Evolutionary conservation across 2,113 vertebrate genomes (phyloP).

Genomic region (Mus spicilegus): DNA sequence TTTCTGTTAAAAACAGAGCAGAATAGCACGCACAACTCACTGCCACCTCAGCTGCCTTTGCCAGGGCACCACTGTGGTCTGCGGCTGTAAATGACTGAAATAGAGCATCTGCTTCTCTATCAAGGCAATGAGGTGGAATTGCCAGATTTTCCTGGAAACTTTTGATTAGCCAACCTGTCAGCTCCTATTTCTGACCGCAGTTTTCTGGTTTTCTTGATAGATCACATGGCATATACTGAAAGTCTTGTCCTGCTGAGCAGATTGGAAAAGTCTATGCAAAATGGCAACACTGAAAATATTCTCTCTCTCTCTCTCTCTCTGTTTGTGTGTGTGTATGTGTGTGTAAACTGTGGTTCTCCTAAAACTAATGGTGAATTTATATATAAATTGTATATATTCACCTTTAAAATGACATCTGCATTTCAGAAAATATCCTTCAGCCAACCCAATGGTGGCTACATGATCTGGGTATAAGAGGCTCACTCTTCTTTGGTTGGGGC

Average conservation of each 20-base stretch:
- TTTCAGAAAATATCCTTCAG: background rate
- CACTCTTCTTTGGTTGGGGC: background rate
- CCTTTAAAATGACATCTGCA: background rate
- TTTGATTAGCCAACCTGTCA: background rate
- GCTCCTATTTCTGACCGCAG: background rate
- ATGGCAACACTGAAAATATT: background rate
- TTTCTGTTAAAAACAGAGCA: background rate
- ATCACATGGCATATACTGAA: background rate
- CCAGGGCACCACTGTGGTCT: background rate
- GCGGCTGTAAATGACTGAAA: constrained; percentile 11
- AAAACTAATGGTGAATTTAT: background rate
- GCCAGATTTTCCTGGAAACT: background rate
- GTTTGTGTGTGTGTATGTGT: rapidly evolving
- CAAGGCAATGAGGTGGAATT: background rate
- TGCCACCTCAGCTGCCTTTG: background rate
- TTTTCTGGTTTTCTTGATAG: constrained; percentile 21
- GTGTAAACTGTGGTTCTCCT: background rate
- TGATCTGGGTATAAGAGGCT: background rate
- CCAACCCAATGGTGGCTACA: background rate
- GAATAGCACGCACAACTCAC: background rate
- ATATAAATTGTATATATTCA: background rate
- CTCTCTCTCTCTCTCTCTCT: background rate
- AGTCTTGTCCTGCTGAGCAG: background rate
- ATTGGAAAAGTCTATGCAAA: background rate
- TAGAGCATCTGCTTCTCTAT: background rate